These are phyloP conservation scores for Tiliacea aurago DNA, from an alignment of 2,888 invertebrate species.

Conservation along the genomic window DNA sequence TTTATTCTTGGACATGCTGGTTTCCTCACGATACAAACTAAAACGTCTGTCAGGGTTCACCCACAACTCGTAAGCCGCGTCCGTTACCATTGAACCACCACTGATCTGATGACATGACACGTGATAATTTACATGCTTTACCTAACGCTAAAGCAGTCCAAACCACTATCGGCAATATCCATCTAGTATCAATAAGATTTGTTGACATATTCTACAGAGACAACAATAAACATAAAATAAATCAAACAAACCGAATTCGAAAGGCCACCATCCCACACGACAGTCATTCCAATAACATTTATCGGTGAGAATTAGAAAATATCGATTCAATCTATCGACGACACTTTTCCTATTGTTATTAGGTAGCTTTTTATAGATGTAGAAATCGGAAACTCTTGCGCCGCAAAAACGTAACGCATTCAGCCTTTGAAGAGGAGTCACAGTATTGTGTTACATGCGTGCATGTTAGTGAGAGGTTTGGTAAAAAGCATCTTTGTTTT, in stretches of 20 bases:
- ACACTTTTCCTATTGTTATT: slow-evolving; percentile 65
- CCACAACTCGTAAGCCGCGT: no score
- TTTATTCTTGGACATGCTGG: no score
- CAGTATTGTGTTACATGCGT: slow-evolving; percentile 53
- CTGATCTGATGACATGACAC: not conserved
- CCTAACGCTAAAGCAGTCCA: not conserved
- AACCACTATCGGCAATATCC: not conserved
- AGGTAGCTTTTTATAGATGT: slow-evolving; percentile 54
- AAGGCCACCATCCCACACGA: slow-evolving; percentile 14
- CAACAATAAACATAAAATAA: not conserved
- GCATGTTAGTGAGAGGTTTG: slow-evolving; percentile 12
- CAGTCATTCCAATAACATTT: slow-evolving; percentile 6
- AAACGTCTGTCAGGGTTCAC: no score
- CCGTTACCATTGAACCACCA: no score
- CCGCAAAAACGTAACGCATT: slow-evolving; percentile 43
- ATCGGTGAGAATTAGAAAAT: slow-evolving; percentile 64
- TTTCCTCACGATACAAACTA: no score
- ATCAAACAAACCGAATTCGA: slow-evolving; percentile 20
- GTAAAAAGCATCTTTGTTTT: slow-evolving; percentile 50
- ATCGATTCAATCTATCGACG: slow-evolving; percentile 45
- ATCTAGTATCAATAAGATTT: not conserved
- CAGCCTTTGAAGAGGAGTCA: slow-evolving; percentile 17
- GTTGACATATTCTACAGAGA: not conserved
- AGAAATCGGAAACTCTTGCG: slow-evolving; percentile 60
- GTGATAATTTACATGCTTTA: no score